phyloP scores from a whole-genome alignment of 2,797 vertebrate species.

The Chelon labrosus region DNA sequence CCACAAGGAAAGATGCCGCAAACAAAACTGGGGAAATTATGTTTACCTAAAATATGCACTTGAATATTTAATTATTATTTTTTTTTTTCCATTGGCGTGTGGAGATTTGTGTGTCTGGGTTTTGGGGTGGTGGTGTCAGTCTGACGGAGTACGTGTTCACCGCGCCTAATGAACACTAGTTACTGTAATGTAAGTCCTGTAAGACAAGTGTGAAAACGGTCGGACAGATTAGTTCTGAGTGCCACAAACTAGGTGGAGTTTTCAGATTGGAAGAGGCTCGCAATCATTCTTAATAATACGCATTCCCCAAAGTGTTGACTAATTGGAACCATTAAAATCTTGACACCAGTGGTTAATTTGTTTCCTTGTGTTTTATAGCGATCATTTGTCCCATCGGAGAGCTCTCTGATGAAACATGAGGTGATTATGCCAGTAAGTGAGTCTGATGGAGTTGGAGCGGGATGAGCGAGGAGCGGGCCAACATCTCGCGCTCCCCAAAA shows the following conservation, averaged over 20 bases:
- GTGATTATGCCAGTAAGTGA: conserved; percentile 67
- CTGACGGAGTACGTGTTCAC: conserved; percentile 16
- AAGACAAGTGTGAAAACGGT: conserved; percentile 43
- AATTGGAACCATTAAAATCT: conserved; percentile 84
- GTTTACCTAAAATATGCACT: conserved; percentile 35
- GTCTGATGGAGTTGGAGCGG: conserved; percentile 44
- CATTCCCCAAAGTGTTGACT: conserved; percentile 81
- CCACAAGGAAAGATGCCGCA: conserved; percentile 9
- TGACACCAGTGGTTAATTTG: conserved; percentile 81
- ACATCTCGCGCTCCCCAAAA: conserved; percentile 37
- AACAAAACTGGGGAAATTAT: conserved; percentile 18
- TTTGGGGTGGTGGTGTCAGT: neutral
- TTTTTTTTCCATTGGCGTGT: neutral
- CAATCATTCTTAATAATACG: conserved; percentile 75
- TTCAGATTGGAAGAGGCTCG: conserved; percentile 57
- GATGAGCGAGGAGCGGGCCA: conserved; percentile 15
- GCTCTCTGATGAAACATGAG: conserved; percentile 77
- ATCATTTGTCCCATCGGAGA: conserved; percentile 76
- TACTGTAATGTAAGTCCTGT: conserved; percentile 29
- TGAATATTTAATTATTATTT: conserved; percentile 17
- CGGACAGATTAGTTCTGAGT: conserved; percentile 38
- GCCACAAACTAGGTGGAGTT: conserved; percentile 58
- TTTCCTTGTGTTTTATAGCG: conserved; percentile 82
- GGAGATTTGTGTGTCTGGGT: conserved; percentile 15
- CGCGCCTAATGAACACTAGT: conserved; percentile 34